Base-by-base conservation (phyloP, 2,113 vertebrate species). In the Protobothrops flavoviridis region DNA sequence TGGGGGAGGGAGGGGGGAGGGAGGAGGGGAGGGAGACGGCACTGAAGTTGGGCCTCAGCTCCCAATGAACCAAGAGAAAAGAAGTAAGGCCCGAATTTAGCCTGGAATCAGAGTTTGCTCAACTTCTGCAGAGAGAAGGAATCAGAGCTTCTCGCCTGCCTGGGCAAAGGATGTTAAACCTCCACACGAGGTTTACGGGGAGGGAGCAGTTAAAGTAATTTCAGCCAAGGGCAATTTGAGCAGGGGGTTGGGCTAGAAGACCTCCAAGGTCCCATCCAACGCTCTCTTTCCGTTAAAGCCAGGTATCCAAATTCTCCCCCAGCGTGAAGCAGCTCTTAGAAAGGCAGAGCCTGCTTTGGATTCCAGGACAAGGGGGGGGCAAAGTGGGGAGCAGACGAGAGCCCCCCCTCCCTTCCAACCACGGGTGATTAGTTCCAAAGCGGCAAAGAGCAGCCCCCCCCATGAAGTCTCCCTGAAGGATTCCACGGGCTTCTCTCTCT, bases 311-410 rank as follows among this genome's bases (percentile, higher is more conserved):
- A 0, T 5, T 23, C 2, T n/a, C 1, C 20, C 52, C 17, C 3
- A 4, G 15, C 10, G 11, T 5, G 50, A 21, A 39, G 39, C 21
- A 5, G 2, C 87, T 57, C 23, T 10, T 7, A 5, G 3, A 12
- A 23, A 33, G 59, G 21, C 53, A 69, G n/a, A 74, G 85, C 3
- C 9, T 13, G 93, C 26, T 96, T 97, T 97, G 3, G 48, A 26
- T 45, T 23, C 43, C 85, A 85, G 85, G 20, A 24, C 45, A 12
- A 48, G 21, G 12, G 20, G 26, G 21, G 21, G 29, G 33, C 20
- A 17, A 50, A 2, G 59, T 4, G 64, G 20, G 29, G n/a, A 1
- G 26, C 17, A 20, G 20, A 3, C 0, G 2, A 2, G n/a, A 33
- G n/a, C 26, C 33, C 69, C 64, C 29, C 15, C 15, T 53, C 55